Percentiles rank a stretch among this genome's conserved stretches.
Evolutionary conservation across 2,113 vertebrate species (phyloP).

Genomic region (Oncorhynchus masou): DNA sequence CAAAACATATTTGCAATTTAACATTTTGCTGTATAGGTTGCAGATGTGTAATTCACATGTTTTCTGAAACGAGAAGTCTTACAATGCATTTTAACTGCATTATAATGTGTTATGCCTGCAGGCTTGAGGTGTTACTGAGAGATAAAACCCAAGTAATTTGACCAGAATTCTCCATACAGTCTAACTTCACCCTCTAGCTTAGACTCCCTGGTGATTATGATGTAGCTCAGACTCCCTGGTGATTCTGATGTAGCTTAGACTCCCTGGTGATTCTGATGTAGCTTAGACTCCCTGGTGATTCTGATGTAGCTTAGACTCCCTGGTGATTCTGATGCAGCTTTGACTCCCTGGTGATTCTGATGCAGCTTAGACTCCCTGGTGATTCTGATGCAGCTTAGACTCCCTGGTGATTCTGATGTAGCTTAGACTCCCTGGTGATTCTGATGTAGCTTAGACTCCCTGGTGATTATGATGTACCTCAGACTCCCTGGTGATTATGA

Average conservation of each 20-base stretch:
- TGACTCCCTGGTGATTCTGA: neutral
- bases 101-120: too few species aligned
- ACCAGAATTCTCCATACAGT: too few species aligned
- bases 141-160: too few species aligned
- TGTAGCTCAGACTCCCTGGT: neutral
- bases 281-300: too few species aligned
- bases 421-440: too few species aligned
- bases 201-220: neutral
- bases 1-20: neutral
- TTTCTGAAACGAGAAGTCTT: too few species aligned
- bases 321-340: neutral
- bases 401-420: neutral
- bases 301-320: slow-evolving; percentile 13
- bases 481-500: neutral
- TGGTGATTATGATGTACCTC: neutral
- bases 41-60: too few species aligned
- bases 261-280: neutral
- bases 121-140: neutral
- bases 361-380: neutral
- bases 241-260: too few species aligned
- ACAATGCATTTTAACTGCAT: too few species aligned
- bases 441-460: neutral
- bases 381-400: too few species aligned
- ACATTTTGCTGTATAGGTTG: too few species aligned
- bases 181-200: neutral